phyloP scores from a whole-genome alignment of 2,113 vertebrate genomes.

The Rhabdornis inornatus region DNA sequence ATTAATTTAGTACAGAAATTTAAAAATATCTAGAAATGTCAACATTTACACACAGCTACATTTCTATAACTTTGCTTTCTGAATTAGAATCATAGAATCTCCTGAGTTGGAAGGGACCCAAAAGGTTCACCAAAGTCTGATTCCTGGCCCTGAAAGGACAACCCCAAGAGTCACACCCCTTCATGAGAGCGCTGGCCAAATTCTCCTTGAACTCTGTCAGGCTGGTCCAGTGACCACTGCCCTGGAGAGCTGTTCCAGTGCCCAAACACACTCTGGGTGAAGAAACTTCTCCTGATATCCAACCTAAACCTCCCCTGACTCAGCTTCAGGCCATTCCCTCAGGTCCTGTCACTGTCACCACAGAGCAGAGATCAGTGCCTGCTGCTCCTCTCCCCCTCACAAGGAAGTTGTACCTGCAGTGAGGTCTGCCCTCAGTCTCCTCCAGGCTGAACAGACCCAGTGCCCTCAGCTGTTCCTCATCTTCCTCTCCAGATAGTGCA shows the following conservation, averaged over 20 bases:
- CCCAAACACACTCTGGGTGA: no score
- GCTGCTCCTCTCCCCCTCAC: accelerated
- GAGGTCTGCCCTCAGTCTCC: no score
- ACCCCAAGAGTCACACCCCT: no score
- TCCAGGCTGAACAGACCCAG: no score
- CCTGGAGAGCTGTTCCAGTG: background rate
- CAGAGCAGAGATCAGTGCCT: background rate
- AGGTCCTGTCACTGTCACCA: background rate
- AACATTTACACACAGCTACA: background rate
- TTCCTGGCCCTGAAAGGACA: background rate
- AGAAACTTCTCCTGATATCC: background rate
- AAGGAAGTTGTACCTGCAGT: no score
- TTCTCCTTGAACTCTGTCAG: accelerated
- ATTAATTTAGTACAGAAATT: background rate
- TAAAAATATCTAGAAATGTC: background rate
- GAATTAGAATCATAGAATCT: background rate
- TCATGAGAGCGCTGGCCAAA: background rate
- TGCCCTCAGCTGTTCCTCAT: background rate
- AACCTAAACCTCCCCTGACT: background rate
- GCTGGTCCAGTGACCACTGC: background rate
- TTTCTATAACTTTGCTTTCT: background rate
- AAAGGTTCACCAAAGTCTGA: background rate
- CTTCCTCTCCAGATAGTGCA: background rate
- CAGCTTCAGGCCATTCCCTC: background rate
- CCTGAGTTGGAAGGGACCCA: no score